phyloP scores from a whole-genome alignment of 2,888 invertebrate species.

The Augiades crinisus region DNA sequence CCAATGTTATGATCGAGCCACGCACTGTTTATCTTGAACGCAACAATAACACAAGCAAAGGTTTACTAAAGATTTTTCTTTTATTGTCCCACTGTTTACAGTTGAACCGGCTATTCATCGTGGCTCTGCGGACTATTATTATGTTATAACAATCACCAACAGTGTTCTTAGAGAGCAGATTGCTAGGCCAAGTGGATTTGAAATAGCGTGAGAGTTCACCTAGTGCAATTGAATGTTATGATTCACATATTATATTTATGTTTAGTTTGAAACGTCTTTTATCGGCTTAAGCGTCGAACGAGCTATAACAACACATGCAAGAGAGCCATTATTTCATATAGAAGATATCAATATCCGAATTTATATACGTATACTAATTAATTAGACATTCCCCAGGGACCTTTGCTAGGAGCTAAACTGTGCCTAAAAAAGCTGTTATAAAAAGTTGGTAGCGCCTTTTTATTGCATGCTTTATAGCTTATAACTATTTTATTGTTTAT shows the following conservation, averaged over 20 bases:
- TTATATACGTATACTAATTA: no score
- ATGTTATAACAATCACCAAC: conserved; percentile 6
- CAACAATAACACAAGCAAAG: conserved; percentile 18
- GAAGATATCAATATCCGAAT: no score
- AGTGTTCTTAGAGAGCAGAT: conserved; percentile 5
- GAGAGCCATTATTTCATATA: no score
- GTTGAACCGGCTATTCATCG: conserved; percentile 17
- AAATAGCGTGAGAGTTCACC: background rate
- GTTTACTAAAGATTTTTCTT: conserved; percentile 15
- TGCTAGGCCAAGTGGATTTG: conserved; percentile 2
- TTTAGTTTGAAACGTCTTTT: no score
- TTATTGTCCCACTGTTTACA: conserved; percentile 19
- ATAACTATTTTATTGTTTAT: no score
- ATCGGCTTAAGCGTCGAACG: no score
- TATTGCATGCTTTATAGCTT: no score
- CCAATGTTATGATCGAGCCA: conserved; percentile 7
- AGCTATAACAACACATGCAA: no score
- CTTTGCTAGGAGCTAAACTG: no score
- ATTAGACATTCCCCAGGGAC: no score
- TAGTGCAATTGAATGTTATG: background rate
- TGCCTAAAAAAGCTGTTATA: no score
- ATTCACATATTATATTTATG: background rate
- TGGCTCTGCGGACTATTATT: conserved; percentile 12
- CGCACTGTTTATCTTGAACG: conserved; percentile 10
- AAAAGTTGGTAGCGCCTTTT: no score